Evolutionary conservation across 1,140 invertebrate species (phyloP), one percentile per base, ranked within the genome.

Genomic region (Ostrea edulis): DNA sequence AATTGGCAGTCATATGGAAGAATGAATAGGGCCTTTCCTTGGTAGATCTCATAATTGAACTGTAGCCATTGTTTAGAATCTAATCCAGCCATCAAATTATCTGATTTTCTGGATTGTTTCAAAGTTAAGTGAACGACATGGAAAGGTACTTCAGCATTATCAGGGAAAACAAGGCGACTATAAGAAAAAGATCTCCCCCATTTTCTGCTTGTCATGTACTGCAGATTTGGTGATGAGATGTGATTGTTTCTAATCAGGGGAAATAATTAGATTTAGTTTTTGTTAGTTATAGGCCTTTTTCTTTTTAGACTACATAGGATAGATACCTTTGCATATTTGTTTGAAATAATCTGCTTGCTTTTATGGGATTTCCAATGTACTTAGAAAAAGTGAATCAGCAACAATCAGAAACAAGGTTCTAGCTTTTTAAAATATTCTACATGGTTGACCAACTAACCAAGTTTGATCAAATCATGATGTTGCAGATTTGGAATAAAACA

Each of bases 101-200:
- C 82, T 83, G 82, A 83, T 83, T 83, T 83, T 83, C 82, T 83
- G 82, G 82, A 83, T 83, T 83, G 82, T 83, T 83, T 83, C 82
- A 83, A 83, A 83, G 68, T 77, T 77, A 77, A 77, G 68, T 77
- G 68, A 77, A 77, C 68, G 29, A 77, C 68, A 77, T 77, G 68
- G 68, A 77, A 77, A 77, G 68, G 68, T 77, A 77, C 68, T 77
- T 25, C 68, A 29, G 68, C 68, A 29, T 77, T 77, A 77, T 77
- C 68, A 77, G 29, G n/a, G 68, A 77, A 35, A 77, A 77, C 68
- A 77, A 77, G 68, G 29, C 68, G 25, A 77, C 68, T 35, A 77
- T 77, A 77, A 35, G 25, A 35, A 35, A 77, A 77, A 77, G 68
- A 77, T 77, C 68, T 77, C 68, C 68, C 68, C 29, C 68, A 77